Percentiles rank a stretch among this genome's conserved stretches.
phyloP scores from a whole-genome alignment of 2,797 vertebrate species.

The Hypotaenidia okinawae region DNA sequence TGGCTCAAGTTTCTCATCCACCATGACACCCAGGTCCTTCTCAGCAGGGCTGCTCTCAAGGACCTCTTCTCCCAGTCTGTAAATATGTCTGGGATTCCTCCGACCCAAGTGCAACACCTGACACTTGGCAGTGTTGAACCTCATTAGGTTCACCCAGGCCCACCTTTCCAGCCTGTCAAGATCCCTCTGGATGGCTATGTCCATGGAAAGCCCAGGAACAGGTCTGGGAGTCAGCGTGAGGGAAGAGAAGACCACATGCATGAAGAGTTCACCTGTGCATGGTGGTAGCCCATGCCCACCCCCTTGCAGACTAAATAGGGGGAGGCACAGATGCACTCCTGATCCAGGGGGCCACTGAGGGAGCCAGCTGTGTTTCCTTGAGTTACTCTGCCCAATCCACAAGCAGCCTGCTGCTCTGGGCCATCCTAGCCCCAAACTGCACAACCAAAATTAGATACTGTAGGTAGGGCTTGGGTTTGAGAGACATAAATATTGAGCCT shows the following conservation, averaged over 20 bases:
- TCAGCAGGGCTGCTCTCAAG: no score
- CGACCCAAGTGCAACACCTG: no score
- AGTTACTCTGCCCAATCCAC: background rate
- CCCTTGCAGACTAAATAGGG: background rate
- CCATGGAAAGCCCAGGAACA: background rate
- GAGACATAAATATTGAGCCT: background rate
- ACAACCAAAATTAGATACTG: background rate
- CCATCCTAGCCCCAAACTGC: background rate
- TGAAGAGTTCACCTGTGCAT: background rate
- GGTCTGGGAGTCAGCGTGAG: background rate
- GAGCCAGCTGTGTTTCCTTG: background rate
- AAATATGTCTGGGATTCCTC: no score
- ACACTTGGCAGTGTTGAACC: no score
- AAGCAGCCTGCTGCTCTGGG: background rate
- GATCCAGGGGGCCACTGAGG: background rate
- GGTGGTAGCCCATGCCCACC: background rate
- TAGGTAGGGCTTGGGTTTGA: background rate
- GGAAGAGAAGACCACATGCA: fast-evolving
- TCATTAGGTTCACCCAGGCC: no score
- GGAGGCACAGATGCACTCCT: background rate
- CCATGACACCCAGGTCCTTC: no score
- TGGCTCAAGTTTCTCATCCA: no score
- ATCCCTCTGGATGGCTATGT: background rate
- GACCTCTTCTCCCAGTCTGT: no score
- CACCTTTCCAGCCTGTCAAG: no score